Base-by-base conservation (phyloP, 2,113 vertebrate genomes). In the Rhadina sibilatrix region DNA sequence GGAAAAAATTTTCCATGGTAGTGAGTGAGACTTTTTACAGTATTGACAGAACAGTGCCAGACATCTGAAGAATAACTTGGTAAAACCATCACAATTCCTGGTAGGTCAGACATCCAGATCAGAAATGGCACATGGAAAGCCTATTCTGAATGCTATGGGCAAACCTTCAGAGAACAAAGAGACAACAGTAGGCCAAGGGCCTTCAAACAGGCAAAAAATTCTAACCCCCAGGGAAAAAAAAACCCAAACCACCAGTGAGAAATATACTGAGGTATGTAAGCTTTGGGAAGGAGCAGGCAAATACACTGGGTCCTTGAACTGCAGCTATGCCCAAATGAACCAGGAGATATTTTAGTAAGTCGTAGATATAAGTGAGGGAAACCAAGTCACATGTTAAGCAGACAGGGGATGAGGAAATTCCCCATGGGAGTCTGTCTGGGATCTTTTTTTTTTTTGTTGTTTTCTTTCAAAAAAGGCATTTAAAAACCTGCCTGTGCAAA, bases 371-470 rank as follows among this genome's bases (percentile, higher is more conserved):
- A 77, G 27, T 21, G 40, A 92, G 11, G 37, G 17, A 75, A 68
- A 83, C 17, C 1, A 2, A 81, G 27, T 25, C 23, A 9, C 28
- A 15, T 1, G 4, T 46, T 35, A 21, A 85, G 33, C 44, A 64
- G 50, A 19, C 24, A 60, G 8, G 11, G 52, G 8, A 23, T 12
- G 27, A 17, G 7, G 22, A 30, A 76, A 72, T 15, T 83, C 15
- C 44, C 47, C 2, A 0, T 2, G 28, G 7, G 4, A 61, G 24
- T 15, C 20, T 25, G 3, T 9, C 5, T 22, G 12, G 22, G 38
- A 22, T 25, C 5, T 16, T n/a, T 27, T 6, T 19, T n/a, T 27
- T 33, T 24, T n/a, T 15, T 3, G 1, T 63, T 16, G 9, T 28
- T 76, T 68, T 21, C 40, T 52, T 64, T 44, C 33, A 21, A 15